Conservation (phyloP, 2,888 invertebrate genomes). For the Xiphydria camelus region DNA sequence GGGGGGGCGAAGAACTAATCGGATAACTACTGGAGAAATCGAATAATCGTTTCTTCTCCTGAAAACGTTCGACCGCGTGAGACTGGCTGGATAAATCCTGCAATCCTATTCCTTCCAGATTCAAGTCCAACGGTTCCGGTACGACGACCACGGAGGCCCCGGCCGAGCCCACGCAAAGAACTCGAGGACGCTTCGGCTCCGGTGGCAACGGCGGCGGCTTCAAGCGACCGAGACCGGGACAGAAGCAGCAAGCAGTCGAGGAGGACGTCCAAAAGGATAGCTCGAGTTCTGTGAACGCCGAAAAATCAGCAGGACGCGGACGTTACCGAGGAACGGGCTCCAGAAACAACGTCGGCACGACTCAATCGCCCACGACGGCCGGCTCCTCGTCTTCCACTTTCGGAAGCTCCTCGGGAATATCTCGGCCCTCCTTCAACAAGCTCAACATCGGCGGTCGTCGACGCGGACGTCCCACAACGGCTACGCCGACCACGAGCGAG, state of each 20-base stretch:
- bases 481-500: slow-evolving; percentile 32
- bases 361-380: slow-evolving; percentile 22
- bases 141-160: slow-evolving; percentile 36
- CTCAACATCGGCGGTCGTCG: slow-evolving; percentile 41
- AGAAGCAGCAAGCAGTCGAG: slow-evolving; percentile 38
- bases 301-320: slow-evolving; percentile 39
- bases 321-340: slow-evolving; percentile 43
- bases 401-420: slow-evolving; percentile 24
- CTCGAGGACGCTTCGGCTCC: slow-evolving; percentile 44
- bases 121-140: slow-evolving; percentile 40
- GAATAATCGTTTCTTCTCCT: no score
- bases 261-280: slow-evolving; percentile 47
- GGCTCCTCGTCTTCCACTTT: slow-evolving; percentile 14
- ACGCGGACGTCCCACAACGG: slow-evolving; percentile 44
- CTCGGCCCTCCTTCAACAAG: slow-evolving; percentile 46
- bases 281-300: slow-evolving; percentile 36
- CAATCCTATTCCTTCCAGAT: no score
- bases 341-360: slow-evolving; percentile 28
- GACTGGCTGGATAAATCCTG: no score
- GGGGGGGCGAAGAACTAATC: no score
- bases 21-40: no score
- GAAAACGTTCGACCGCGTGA: no score
- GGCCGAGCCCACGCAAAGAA: slow-evolving; percentile 37
- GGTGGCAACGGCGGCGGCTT: slow-evolving; percentile 28
- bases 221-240: slow-evolving; percentile 43